Evolutionary conservation across 2,797 vertebrate genomes (phyloP), one percentile per base, ranked within the genome.

Genomic region (Leptatherina wallacei): DNA sequence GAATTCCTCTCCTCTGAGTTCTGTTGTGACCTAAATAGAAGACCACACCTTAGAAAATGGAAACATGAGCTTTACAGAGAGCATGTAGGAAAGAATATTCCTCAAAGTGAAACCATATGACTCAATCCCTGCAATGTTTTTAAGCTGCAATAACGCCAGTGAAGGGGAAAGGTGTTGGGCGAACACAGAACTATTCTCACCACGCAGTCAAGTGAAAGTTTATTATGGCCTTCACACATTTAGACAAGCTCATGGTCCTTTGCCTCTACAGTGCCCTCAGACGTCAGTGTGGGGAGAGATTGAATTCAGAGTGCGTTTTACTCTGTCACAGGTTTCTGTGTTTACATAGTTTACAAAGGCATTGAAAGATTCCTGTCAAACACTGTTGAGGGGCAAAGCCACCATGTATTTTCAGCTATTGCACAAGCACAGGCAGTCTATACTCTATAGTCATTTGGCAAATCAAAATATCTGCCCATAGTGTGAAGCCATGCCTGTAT

Each of bases 21-120:
- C 81, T 89, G 87, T 91, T 91, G 85, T 93, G 93, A 93, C 92
- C 93, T 82, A 93, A 93, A 94, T 93, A 92, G 84, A 87, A 86
- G 84, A 87, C 92, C 89, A 87, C 92, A 92, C 92, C 93, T 91
- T 93, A 85, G 14, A 83, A 82, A 89, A 85, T 87, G 85, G 89
- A 94, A 94, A 93, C 86, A 86, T 84, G 92, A 94, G 91, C 92
- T 88, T 91, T 81, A 87, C 89, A 81, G 82, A 88, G 86, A 67
- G 67, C 87, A 86, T 90, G 91, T 87, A 89, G 87, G 84, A 91
- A 91, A 90, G 85, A 87, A 85, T 91, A 87, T 84, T 90, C 80
- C 84, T 86, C 89, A 93, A 93, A 95, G 93, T 93, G 87, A 93
- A 95, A 94, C 92, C 94, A 94, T 93, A 93, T 94, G 93, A 92